Percentiles rank a stretch among this genome's conserved stretches.
phyloP scores from a whole-genome alignment of 2,113 vertebrate species.

The Hepsetus odoe region DNA sequence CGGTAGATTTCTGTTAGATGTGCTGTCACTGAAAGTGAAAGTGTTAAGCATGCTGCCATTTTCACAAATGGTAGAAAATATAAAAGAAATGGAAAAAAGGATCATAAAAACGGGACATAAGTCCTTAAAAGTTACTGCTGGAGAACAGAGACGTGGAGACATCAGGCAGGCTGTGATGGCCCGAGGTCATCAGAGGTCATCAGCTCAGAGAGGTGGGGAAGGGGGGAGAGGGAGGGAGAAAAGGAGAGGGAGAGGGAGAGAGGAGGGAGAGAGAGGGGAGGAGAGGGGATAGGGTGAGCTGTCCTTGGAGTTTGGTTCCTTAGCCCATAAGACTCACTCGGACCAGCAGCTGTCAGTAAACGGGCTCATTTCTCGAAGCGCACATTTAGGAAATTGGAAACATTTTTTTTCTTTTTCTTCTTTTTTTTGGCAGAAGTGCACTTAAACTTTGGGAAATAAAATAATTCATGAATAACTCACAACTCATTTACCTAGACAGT shows the following conservation, averaged over 20 bases:
- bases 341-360: conserved; percentile 43
- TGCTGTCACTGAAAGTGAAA: too few species aligned
- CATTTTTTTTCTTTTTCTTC: conserved; percentile 16
- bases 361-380: conserved; percentile 40
- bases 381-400: conserved; percentile 44
- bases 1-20: too few species aligned
- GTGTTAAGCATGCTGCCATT: too few species aligned
- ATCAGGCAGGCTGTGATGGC: background rate
- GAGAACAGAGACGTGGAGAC: background rate
- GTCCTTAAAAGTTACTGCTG: background rate
- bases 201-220: too few species aligned
- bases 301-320: conserved; percentile 55
- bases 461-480: conserved; percentile 35
- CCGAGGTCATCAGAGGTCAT: conserved; percentile 9
- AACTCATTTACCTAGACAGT: conserved; percentile 25
- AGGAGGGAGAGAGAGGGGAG: background rate
- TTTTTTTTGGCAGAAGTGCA: conserved; percentile 8
- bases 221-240: background rate
- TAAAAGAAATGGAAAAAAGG: too few species aligned
- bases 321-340: conserved; percentile 17
- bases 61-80: too few species aligned
- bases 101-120: too few species aligned
- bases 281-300: conserved; percentile 7
- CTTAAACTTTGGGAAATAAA: conserved; percentile 1
- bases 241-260: background rate